Base-by-base conservation (phyloP, 2,113 vertebrate genomes). In the Nycticorax nycticorax region DNA sequence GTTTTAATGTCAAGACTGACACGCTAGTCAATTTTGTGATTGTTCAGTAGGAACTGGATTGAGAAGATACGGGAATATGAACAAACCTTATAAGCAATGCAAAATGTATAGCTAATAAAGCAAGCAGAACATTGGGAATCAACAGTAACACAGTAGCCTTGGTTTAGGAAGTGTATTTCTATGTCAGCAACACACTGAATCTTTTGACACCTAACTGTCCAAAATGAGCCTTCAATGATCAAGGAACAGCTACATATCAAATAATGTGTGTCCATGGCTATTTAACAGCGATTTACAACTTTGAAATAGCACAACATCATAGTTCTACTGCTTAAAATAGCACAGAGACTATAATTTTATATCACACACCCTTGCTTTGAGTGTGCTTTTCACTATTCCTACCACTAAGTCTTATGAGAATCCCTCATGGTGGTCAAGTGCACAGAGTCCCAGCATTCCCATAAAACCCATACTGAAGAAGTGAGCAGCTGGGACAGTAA, bases 341-440 rank as follows among this genome's bases (percentile, higher is more conserved):
- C n/a, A 37, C 12, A 52, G 4, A 53, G 12, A 74, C 17, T 33
- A 21, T 3, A 5, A 8, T 55, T 59, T 62, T 66, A 24, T 77
- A 82, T 59, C 56, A 56, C 13, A 47, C 3, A 59, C 6, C 8
- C 23, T 85, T 39, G 6, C 32, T 59, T 55, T 55, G 8, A 55
- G 10, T 15, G 14, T 21, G 9, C n/a, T 75, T 32, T 75, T 74
- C 37, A 30, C 12, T 64, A 22, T 59, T 56, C 22, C 32, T 35
- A 18, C 47, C 18, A 28, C 21, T 80, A 30, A 72, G 48, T 19
- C 13, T 26, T 8, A 35, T 8, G 5, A 79, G 30, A 77, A 60
- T 27, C 39, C 13, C 39, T 56, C 14, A 53, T 0, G 0, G 22
- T 9, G 8, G 33, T 72, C 12, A 59, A 53, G 9, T 12, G 20